Evolutionary conservation across 2,797 vertebrate genomes (phyloP).

Genomic region (Xyrichtys novacula): DNA sequence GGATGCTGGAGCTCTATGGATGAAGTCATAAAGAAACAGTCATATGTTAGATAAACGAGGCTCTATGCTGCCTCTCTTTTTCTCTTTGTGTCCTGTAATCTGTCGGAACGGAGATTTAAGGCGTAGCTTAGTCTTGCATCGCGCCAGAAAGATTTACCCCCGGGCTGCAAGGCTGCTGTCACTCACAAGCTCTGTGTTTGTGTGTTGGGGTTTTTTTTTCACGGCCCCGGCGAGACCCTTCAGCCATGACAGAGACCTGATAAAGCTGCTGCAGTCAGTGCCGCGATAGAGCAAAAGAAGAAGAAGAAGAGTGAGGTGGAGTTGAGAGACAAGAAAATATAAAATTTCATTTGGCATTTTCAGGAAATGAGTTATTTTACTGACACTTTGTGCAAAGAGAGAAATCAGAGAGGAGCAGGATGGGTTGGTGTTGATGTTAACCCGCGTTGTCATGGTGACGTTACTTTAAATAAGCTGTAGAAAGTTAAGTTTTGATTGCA

Average conservation of each 20-base stretch:
- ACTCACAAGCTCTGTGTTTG: conserved; percentile 42
- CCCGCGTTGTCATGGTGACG: conserved; percentile 33
- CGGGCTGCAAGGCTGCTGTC: conserved; percentile 54
- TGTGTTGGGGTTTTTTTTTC: conserved; percentile 30
- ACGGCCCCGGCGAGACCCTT: conserved; percentile 62
- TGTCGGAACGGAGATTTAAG: conserved; percentile 72
- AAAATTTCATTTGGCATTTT: conserved; percentile 23
- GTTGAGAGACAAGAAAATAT: conserved; percentile 17
- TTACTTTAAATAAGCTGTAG: conserved; percentile 48
- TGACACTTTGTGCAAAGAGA: background rate
- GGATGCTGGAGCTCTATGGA: conserved; percentile 31
- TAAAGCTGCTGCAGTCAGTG: conserved; percentile 60
- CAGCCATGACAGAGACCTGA: conserved; percentile 76
- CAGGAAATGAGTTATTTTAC: background rate
- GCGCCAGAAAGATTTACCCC: conserved; percentile 67
- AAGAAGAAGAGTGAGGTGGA: conserved; percentile 29
- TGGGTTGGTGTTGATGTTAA: conserved; percentile 17
- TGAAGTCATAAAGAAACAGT: conserved; percentile 61
- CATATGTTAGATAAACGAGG: conserved; percentile 57
- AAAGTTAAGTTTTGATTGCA: conserved; percentile 44
- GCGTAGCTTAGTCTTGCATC: conserved; percentile 68
- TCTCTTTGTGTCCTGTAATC: conserved; percentile 67
- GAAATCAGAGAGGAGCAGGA: background rate
- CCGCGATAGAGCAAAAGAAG: conserved; percentile 38
- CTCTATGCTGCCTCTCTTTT: conserved; percentile 29